Conservation (phyloP, 92 coral and sea anemone species). For the Diadumene lineata region DNA sequence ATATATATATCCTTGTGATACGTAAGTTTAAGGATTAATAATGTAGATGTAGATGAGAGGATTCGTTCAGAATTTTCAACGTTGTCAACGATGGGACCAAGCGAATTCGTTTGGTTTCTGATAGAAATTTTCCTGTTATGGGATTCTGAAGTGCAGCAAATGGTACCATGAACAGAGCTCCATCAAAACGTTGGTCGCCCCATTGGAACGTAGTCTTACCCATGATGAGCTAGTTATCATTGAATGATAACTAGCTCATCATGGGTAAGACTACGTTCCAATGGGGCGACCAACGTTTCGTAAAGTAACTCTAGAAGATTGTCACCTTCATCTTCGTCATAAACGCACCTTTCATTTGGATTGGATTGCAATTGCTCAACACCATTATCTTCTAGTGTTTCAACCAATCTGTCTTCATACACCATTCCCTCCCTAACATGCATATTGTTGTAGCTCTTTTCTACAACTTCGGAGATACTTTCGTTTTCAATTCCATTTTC, state of each 20-base stretch:
- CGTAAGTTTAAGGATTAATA: background rate
- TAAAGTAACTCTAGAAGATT: background rate
- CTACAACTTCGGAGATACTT: background rate
- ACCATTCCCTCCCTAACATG: background rate
- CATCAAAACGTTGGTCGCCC: background rate
- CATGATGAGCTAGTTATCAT: background rate
- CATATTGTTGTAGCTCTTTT: background rate
- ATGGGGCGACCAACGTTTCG: background rate
- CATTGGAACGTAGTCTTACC: background rate
- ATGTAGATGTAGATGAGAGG: background rate
- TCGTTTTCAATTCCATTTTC: background rate
- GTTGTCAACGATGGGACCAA: background rate
- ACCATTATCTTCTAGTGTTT: background rate
- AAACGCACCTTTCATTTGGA: background rate
- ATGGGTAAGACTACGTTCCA: background rate
- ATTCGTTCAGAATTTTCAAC: background rate
- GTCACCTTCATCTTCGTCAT: background rate
- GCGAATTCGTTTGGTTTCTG: slow-evolving; percentile 1
- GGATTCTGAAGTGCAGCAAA: too few species aligned
- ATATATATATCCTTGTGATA: background rate
- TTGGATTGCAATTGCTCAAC: background rate
- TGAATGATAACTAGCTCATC: slow-evolving; percentile 6
- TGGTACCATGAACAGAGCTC: background rate
- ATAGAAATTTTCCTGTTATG: too few species aligned
- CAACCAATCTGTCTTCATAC: background rate